Conservation (phyloP, 1,140 invertebrate genomes). For the Diorhabda sublineata region DNA sequence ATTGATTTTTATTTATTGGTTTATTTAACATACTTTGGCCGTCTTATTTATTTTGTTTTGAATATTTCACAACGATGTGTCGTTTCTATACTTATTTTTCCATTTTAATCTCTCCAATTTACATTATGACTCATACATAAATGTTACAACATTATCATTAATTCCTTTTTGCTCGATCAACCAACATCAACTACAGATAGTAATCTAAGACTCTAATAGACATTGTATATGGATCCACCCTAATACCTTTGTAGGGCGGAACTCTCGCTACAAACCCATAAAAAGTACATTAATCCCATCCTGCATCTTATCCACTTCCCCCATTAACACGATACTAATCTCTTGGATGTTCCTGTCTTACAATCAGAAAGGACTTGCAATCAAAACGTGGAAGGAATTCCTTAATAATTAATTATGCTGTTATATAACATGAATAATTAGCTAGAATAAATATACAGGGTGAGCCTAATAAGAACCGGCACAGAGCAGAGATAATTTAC, state of each 20-base stretch:
- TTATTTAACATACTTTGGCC: too few species aligned
- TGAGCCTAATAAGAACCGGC: too few species aligned
- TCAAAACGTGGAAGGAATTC: neutral
- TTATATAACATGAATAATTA: too few species aligned
- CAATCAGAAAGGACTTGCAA: neutral
- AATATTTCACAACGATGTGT: too few species aligned
- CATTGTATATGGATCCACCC: neutral
- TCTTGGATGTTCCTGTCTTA: neutral
- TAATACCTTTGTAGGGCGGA: neutral
- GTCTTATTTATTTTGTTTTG: too few species aligned
- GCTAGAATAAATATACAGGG: too few species aligned
- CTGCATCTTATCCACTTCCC: slow-evolving; percentile 4
- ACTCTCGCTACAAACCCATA: slow-evolving; percentile 10
- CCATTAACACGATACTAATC: slow-evolving; percentile 15
- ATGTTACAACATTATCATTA: neutral
- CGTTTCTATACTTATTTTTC: too few species aligned
- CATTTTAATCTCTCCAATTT: too few species aligned
- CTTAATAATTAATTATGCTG: neutral
- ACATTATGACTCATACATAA: neutral
- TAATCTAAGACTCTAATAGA: neutral
- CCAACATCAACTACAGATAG: neutral
- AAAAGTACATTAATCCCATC: slow-evolving; percentile 16
- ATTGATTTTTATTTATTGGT: too few species aligned
- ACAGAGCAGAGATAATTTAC: too few species aligned
- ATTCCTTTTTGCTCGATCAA: neutral